Evolutionary conservation across 1,140 invertebrate genomes (phyloP), one percentile per base, ranked within the genome.

Genomic region (Drosophila murphyi): DNA sequence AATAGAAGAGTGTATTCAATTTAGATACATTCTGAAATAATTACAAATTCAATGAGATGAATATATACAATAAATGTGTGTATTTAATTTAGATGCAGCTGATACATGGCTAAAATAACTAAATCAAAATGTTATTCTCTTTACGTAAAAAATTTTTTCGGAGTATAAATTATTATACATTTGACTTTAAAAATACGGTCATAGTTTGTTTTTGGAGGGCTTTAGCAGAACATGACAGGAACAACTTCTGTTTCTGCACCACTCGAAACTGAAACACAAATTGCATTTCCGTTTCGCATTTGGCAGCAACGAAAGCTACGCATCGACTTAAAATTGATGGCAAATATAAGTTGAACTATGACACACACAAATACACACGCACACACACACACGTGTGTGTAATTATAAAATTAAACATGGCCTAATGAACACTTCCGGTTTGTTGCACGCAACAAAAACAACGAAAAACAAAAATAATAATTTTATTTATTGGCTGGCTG

Each of bases 381-480:
- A 1, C 47, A 62, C 52, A 61, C 29, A 51, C 37, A 35, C 39
- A 7, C 28, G 29, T 54, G 41, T 55, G 29, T 51, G 56, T 72
- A 86, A 87, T 88, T 88, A 76, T 60, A 55, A 82, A 87, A 82
- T 88, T 76, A 76, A 87, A 87, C 62, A 81, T 68, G 68, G 76
- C 75, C 39, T 80, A 72, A 82, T 81, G 47, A 65, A 69, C 70
- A 87, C 72, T 88, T 88, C 83, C 74, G 74, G 65, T 65, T 47
- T 41, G 56, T 32, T 7, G 47, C 47, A 71, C 54, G 64, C 57
- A 61, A 45, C 5, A 4, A 32, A 32, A 4, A 6, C 12, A 45
- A 28, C 37, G n/a, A 7, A 20, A 20, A 52, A 32, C 39, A 31
- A n/a, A 54, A 20, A 48, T 34, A 28, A 50, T 70, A 71, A 29